Percentiles rank a stretch among this genome's conserved stretches.
phyloP scores from a whole-genome alignment of 2,888 invertebrate genomes.

The Lasioglossum morio region DNA sequence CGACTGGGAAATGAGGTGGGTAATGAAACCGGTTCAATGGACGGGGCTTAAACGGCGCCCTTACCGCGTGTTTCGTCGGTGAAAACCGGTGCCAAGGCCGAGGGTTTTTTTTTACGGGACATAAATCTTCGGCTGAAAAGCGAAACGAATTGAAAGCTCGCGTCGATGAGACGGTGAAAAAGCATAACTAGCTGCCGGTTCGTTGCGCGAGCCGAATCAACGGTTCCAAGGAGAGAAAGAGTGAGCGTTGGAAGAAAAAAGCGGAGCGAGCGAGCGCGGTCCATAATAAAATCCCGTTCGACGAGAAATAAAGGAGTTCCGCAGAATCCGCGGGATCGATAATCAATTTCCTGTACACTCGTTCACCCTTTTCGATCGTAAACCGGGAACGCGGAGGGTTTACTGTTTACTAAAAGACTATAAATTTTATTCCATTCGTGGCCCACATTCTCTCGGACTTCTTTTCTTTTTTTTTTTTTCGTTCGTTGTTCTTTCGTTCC shows the following conservation, averaged over 20 bases:
- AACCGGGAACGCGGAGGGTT: neutral
- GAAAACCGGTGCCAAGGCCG: neutral
- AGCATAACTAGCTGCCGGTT: no score
- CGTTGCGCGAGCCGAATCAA: neutral
- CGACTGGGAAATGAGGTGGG: neutral
- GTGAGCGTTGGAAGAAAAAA: neutral
- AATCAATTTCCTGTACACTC: constrained; percentile 12
- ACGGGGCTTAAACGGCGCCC: neutral
- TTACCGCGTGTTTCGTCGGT: neutral
- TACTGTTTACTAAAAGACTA: neutral
- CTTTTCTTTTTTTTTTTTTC: neutral
- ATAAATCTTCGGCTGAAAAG: constrained; percentile 3
- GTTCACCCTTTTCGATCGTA: constrained; percentile 5
- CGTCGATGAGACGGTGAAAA: neutral
- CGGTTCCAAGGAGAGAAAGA: neutral
- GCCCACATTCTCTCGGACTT: neutral
- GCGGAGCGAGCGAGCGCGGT: neutral
- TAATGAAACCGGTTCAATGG: neutral
- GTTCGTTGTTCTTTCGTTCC: neutral
- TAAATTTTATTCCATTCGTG: constrained; percentile 17
- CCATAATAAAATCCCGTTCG: constrained; percentile 3
- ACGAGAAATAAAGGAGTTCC: neutral
- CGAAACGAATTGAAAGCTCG: constrained; percentile 7
- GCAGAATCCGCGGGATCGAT: neutral
- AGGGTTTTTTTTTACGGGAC: neutral